Evolutionary conservation across 2,888 invertebrate genomes (phyloP).

Genomic region (Spodoptera exigua): DNA sequence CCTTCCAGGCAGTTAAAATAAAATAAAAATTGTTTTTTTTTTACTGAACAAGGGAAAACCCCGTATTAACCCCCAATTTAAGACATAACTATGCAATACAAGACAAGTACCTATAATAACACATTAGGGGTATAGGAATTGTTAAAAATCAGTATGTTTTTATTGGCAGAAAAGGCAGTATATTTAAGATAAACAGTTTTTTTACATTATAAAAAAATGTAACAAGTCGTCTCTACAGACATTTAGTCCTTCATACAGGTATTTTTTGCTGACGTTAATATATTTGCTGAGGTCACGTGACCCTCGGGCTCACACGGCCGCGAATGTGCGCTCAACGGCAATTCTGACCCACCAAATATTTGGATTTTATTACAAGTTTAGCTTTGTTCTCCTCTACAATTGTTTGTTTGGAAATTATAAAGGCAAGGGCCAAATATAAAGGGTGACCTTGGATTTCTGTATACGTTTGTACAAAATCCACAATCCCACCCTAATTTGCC

Average conservation of each 20-base stretch:
- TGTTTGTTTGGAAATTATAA: conserved; percentile 28
- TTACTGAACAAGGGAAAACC: too few relatives aligned
- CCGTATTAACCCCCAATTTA: too few relatives aligned
- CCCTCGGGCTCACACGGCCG: conserved; percentile 25
- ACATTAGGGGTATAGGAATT: too few relatives aligned
- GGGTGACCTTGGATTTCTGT: conserved; percentile 18
- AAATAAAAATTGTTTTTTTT: too few relatives aligned
- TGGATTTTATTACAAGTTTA: conserved; percentile 48
- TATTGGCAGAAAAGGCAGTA: too few relatives aligned
- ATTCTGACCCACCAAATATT: conserved; percentile 38
- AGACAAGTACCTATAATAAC: too few relatives aligned
- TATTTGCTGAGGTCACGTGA: conserved; percentile 42
- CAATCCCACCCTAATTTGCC: not conserved
- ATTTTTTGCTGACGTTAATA: conserved; percentile 54
- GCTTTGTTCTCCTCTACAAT: conserved; percentile 23
- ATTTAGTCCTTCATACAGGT: conserved; percentile 6
- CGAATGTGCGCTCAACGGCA: conserved; percentile 31
- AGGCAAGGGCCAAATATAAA: conserved; percentile 7
- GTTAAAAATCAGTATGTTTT: too few relatives aligned
- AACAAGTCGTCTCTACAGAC: conserved; percentile 20
- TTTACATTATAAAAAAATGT: not conserved
- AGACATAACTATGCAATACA: too few relatives aligned
- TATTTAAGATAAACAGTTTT: too few relatives aligned
- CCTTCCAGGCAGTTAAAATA: too few relatives aligned
- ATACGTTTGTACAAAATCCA: not conserved